These are phyloP conservation scores for Sminthopsis crassicaudata DNA, from an alignment of 2,113 vertebrate genomes.

Conservation along the genomic window DNA sequence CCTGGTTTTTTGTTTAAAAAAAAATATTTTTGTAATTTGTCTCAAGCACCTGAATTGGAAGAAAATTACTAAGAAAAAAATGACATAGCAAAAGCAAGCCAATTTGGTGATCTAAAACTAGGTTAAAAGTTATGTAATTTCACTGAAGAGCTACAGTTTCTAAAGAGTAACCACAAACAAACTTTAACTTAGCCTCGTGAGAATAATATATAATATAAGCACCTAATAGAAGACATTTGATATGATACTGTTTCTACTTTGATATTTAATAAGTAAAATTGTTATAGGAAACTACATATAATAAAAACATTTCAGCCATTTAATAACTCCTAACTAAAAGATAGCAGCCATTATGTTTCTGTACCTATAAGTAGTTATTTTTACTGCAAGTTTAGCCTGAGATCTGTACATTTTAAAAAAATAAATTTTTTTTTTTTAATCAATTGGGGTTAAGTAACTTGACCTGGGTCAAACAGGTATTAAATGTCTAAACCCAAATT, in stretches of 20 bases:
- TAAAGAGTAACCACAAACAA: slow-evolving; percentile 13
- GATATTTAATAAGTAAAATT: slow-evolving; percentile 10
- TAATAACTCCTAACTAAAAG: slow-evolving; percentile 49
- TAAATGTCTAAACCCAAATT: background rate
- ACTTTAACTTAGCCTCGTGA: background rate
- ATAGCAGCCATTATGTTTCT: slow-evolving; percentile 5
- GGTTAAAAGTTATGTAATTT: background rate
- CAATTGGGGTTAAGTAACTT: background rate
- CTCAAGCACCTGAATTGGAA: background rate
- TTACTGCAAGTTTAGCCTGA: slow-evolving; percentile 24
- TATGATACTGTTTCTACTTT: background rate
- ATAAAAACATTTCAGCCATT: slow-evolving; percentile 45
- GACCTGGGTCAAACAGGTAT: background rate
- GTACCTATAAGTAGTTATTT: slow-evolving; percentile 11
- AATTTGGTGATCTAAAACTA: slow-evolving; percentile 6
- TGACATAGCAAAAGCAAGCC: background rate
- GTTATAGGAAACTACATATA: slow-evolving; percentile 15
- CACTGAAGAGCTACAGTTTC: background rate
- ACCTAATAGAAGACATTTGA: background rate
- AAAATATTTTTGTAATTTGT: background rate
- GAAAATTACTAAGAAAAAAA: background rate
- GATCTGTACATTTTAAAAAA: slow-evolving; percentile 42
- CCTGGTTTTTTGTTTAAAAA: background rate
- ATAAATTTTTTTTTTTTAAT: slow-evolving; percentile 8
- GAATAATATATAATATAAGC: background rate